phyloP scores from a whole-genome alignment of 64 coral and sea anemone species.

The Actinia tenebrosa region DNA sequence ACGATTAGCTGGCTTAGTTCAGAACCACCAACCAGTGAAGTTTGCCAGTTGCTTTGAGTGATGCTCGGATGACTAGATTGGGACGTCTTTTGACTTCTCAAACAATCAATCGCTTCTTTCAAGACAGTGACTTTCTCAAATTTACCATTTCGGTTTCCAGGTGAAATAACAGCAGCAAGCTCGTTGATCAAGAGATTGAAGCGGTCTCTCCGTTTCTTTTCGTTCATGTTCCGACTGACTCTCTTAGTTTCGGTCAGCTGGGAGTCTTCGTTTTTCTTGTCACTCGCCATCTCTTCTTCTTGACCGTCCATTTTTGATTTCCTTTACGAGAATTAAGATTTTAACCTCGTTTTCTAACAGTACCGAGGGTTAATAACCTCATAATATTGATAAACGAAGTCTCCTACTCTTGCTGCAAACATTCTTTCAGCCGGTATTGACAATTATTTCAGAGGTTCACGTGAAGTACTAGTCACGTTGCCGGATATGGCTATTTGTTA shows the following conservation, averaged over 20 bases:
- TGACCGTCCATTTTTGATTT: not conserved
- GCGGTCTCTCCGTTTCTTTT: slow-evolving; percentile 53
- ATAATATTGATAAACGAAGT: not conserved
- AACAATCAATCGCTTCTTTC: slow-evolving; percentile 27
- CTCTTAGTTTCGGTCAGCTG: not conserved
- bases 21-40: slow-evolving; percentile 18
- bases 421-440: not conserved
- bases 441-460: not conserved
- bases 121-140: slow-evolving; percentile 42
- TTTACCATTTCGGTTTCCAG: slow-evolving; percentile 12
- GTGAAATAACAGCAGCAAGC: slow-evolving; percentile 27
- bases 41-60: slow-evolving; percentile 39
- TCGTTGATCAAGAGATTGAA: slow-evolving; percentile 47
- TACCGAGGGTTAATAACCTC: not conserved
- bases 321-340: not conserved
- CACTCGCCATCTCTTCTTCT: not conserved
- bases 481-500: not conserved
- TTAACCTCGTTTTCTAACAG: not conserved
- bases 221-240: slow-evolving; percentile 48
- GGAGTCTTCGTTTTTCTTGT: not conserved
- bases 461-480: not conserved
- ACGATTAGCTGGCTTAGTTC: slow-evolving; percentile 36
- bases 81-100: slow-evolving; percentile 24
- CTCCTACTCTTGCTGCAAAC: too few species aligned
- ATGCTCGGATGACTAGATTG: not conserved